Conservation (phyloP, 2,888 invertebrate species). For the Diplolepis rosae region DNA sequence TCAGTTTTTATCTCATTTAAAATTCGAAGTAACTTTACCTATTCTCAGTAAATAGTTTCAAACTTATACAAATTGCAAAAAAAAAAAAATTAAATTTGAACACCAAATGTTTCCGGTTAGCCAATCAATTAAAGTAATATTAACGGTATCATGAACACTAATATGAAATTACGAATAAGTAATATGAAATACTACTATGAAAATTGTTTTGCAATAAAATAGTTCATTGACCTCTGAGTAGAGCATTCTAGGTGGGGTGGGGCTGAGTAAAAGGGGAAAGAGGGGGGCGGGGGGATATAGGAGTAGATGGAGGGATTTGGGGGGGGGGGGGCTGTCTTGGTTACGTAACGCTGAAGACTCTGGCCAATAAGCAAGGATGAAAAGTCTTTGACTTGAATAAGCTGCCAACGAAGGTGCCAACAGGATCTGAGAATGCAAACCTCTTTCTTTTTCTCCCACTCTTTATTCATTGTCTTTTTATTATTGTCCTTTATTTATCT, state of each 20-base stretch:
- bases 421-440: slow-evolving; percentile 7
- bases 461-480: background rate
- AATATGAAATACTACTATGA: too few species aligned
- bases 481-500: background rate
- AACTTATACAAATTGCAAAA: background rate
- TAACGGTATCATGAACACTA: too few species aligned
- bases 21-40: slow-evolving; percentile 12
- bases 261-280: background rate
- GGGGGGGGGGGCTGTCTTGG: background rate
- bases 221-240: slow-evolving; percentile 26
- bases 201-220: background rate
- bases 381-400: slow-evolving; percentile 20
- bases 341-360: slow-evolving; percentile 20
- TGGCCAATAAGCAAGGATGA: slow-evolving; percentile 18
- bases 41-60: background rate
- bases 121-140: too few species aligned
- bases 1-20: background rate
- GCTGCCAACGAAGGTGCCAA: slow-evolving; percentile 12
- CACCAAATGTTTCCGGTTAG: background rate
- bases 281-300: background rate
- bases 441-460: background rate
- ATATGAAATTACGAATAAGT: too few species aligned
- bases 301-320: background rate
- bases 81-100: background rate
- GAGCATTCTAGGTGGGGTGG: slow-evolving; percentile 23